Percentiles rank a stretch among this genome's conserved stretches.
phyloP scores from a whole-genome alignment of 2,113 vertebrate species.

The Rhea americana region DNA sequence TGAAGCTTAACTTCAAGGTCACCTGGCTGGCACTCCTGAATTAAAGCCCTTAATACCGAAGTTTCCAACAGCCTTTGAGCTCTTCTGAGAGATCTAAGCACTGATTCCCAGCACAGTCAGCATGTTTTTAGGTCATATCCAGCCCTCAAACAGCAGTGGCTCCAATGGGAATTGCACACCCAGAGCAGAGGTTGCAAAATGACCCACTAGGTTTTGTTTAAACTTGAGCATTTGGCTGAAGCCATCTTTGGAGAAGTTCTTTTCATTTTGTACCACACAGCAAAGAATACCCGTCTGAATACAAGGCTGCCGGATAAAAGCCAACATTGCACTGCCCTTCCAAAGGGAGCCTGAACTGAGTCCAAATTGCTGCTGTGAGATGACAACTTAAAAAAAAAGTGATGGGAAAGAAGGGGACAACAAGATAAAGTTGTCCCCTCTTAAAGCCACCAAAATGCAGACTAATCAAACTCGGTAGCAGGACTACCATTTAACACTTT shows the following conservation, averaged over 20 bases:
- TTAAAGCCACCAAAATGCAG: background rate
- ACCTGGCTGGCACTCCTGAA: background rate
- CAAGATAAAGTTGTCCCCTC: rapidly evolving
- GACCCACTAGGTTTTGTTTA: conserved; percentile 13
- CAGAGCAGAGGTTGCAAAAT: background rate
- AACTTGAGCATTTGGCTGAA: conserved; percentile 25
- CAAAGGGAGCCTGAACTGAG: background rate
- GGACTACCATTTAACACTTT: background rate
- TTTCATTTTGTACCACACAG: background rate
- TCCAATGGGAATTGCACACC: background rate
- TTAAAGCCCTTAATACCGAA: background rate
- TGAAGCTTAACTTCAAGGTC: conserved; percentile 42
- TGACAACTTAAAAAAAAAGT: background rate
- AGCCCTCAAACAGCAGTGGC: background rate
- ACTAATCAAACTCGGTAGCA: background rate
- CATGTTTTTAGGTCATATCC: background rate
- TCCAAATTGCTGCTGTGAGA: conserved; percentile 3
- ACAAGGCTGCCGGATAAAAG: background rate
- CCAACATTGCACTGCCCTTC: background rate
- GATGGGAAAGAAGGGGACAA: background rate
- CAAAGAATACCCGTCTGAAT: conserved; percentile 1
- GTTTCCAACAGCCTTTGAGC: conserved; percentile 18
- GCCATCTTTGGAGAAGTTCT: background rate
- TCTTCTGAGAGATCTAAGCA: background rate
- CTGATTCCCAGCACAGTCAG: background rate